phyloP scores from a whole-genome alignment of 2,888 invertebrate species.

The Apotomis turbidana region DNA sequence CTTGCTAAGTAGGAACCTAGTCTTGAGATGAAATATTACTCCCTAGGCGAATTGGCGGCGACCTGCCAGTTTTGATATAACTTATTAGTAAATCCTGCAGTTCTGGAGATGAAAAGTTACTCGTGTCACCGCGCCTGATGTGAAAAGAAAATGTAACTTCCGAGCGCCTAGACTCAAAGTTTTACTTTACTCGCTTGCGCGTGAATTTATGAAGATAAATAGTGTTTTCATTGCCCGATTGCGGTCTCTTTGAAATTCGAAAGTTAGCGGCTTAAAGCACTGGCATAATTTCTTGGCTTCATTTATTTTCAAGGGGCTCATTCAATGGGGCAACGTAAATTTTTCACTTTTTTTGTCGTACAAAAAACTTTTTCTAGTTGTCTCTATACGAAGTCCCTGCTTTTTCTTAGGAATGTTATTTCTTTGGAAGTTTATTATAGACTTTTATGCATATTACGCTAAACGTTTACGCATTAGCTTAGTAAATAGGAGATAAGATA shows the following conservation, averaged over 20 bases:
- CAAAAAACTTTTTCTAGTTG: no score
- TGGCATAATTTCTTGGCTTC: not conserved
- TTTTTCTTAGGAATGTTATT: no score
- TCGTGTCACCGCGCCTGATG: slow-evolving; percentile 14
- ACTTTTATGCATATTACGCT: no score
- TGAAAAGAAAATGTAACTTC: slow-evolving; percentile 33
- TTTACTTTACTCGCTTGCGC: slow-evolving; percentile 9
- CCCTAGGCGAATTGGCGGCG: slow-evolving; percentile 37
- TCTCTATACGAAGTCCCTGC: no score
- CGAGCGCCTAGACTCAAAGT: slow-evolving; percentile 24
- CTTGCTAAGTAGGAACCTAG: slow-evolving; percentile 39
- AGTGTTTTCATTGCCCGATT: slow-evolving; percentile 27
- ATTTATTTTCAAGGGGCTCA: not conserved
- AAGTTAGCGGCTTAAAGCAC: slow-evolving; percentile 5
- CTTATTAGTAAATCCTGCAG: slow-evolving; percentile 39
- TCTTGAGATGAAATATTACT: slow-evolving; percentile 34
- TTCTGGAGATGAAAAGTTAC: slow-evolving; percentile 32
- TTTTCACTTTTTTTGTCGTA: no score
- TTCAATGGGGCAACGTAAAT: no score
- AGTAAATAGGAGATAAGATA: no score
- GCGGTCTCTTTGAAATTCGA: slow-evolving; percentile 12
- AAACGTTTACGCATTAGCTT: no score
- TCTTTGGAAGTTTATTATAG: no score
- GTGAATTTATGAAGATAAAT: slow-evolving; percentile 36
- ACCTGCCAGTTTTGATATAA: slow-evolving; percentile 38